Evolutionary conservation across 1,140 invertebrate species (phyloP).

Genomic region (Caenorhabditis brenneri): DNA sequence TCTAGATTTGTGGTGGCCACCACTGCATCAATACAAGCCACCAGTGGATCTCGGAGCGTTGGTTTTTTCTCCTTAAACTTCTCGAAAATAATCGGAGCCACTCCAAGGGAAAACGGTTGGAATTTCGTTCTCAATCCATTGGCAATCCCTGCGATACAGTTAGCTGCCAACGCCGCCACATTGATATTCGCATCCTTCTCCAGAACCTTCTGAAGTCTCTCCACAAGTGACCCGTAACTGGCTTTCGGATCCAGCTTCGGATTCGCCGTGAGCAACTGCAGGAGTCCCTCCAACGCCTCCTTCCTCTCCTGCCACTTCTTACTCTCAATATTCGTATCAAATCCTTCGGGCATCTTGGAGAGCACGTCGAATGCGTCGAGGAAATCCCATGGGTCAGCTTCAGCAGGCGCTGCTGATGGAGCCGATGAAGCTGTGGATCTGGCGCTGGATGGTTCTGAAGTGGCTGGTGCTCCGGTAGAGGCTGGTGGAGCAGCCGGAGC

Average conservation of each 20-base stretch:
- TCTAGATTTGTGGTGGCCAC: conserved; percentile 79
- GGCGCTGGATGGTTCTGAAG: neutral
- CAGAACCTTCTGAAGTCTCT: conserved; percentile 83
- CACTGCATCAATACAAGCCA: conserved; percentile 88
- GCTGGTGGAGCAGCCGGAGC: neutral
- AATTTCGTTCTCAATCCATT: conserved; percentile 87
- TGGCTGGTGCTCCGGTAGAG: neutral
- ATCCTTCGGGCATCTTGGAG: conserved; percentile 89
- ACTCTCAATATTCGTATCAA: conserved; percentile 80
- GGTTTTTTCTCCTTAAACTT: conserved; percentile 97
- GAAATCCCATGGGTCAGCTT: conserved; percentile 83
- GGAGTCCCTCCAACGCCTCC: conserved; percentile 80
- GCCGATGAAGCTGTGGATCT: neutral
- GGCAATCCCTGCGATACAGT: conserved; percentile 84
- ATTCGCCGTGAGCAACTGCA: conserved; percentile 78
- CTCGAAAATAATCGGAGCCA: conserved; percentile 75
- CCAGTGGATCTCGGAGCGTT: conserved; percentile 76
- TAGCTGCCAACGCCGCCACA: conserved; percentile 84
- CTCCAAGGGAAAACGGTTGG: conserved; percentile 74
- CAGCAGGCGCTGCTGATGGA: neutral
- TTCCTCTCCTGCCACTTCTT: conserved; percentile 98
- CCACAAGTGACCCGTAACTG: conserved; percentile 83
- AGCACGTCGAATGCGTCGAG: conserved; percentile 90
- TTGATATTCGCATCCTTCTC: conserved; percentile 94
- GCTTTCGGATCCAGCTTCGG: conserved; percentile 73